Base-by-base conservation (phyloP, 2,888 invertebrate species). In the Ypsolopha sequella region DNA sequence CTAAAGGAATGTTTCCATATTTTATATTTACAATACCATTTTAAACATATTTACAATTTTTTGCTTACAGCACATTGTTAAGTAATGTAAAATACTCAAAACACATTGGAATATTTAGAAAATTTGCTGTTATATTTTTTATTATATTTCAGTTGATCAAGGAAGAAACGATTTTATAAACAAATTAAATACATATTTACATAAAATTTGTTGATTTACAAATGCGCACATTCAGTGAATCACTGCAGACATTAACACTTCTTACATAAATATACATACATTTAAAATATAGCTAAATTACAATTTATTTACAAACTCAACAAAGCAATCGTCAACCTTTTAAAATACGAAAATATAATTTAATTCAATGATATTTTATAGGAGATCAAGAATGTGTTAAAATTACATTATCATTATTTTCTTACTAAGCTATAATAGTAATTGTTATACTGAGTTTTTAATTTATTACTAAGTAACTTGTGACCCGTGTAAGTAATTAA, bases 341-440 rank as follows among this genome's bases (percentile, higher is more conserved):
- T 60, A 57, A 64, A 70, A 77, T 82, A 82, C 61, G 78, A 81
- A 81, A 82, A 82, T 81, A 82, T 79, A 79, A 76, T 80, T 73
- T 76, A 76, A 39, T 39, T 39, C 7, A 39, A 39, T 39, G n/a
- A 39, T 39, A 39, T 39, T 76, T 70, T 75, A 64, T 69, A 61
- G 61, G 81, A 81, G 81, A 81, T 81, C 81, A 80, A 75, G 73
- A 68, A 66, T 65, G 71, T 67, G 39, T 39, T 39, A 39, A 69
- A 24, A 24, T 24, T 24, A 2, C 24, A 24, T 24, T 24, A 24
- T 24, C 24, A 24, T 24, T 24, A 24, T 24, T 24, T 24, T 24
- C 68, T 73, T 73, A 70, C 63, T 39, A 39, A 10, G 39, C 24
- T 24, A 24, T 39, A 68, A 62, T 63, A 65, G 60, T 60, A 52